Conservation (phyloP, 2,888 invertebrate species). For the Trachelus stipa region DNA sequence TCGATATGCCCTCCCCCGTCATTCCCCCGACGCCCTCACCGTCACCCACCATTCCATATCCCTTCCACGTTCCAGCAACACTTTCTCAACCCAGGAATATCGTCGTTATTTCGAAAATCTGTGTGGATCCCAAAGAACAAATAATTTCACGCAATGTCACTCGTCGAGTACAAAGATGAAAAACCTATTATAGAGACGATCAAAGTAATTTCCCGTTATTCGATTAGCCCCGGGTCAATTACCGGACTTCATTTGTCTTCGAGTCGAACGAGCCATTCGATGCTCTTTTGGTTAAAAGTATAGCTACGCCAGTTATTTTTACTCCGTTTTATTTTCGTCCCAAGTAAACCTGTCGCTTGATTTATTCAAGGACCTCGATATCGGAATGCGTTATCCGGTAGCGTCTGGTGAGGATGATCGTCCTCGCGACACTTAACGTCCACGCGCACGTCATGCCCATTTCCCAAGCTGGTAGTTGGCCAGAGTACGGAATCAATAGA, state of each 20-base stretch:
- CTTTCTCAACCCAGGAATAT: neutral
- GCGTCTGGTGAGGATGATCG: neutral
- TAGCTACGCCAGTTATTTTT: neutral
- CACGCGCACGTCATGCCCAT: neutral
- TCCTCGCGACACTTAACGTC: neutral
- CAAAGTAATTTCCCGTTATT: neutral
- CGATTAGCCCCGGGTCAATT: neutral
- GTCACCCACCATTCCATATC: neutral
- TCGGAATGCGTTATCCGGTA: neutral
- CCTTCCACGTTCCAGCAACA: neutral
- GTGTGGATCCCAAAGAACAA: neutral
- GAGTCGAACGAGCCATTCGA: neutral
- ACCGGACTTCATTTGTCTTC: neutral
- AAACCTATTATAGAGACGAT: neutral
- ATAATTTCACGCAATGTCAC: neutral
- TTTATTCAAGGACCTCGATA: neutral
- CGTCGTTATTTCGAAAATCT: neutral
- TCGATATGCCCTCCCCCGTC: neutral
- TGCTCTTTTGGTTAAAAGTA: neutral
- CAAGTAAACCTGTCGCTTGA: neutral
- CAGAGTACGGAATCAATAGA: slow-evolving; percentile 14
- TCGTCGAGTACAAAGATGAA: neutral
- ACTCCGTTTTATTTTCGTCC: neutral
- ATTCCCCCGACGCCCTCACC: too few species aligned
- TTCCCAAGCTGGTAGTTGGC: slow-evolving; percentile 15